These are phyloP conservation scores for Ophiodon elongatus DNA, from an alignment of 2,113 vertebrate genomes.

Conservation along the genomic window DNA sequence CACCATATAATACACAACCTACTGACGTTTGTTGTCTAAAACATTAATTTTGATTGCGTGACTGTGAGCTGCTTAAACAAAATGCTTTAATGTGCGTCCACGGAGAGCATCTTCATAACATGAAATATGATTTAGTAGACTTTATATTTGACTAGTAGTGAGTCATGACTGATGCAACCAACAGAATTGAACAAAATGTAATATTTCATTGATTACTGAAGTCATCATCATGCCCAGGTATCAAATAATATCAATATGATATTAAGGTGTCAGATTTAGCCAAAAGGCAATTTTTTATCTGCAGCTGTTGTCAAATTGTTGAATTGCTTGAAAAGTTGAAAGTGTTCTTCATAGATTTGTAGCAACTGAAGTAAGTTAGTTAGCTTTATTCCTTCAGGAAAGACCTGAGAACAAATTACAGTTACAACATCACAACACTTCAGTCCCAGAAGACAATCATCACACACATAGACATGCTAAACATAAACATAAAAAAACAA, in stretches of 20 bases:
- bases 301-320: not conserved
- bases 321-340: not conserved
- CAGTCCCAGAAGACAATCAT: not conserved
- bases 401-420: not conserved
- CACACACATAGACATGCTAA: not conserved
- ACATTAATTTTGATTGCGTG: not conserved
- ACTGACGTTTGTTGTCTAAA: not conserved
- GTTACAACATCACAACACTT: not conserved
- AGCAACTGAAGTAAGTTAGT: not conserved
- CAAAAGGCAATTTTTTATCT: not conserved
- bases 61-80: slow-evolving; percentile 1
- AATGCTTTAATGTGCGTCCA: not conserved
- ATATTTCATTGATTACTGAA: too few species aligned
- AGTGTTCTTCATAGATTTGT: not conserved
- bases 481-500: not conserved
- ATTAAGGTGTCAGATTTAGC: not conserved
- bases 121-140: not conserved
- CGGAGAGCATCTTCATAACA: not conserved
- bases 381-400: not conserved
- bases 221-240: not conserved
- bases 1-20: not conserved
- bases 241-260: not conserved
- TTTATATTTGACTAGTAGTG: not conserved
- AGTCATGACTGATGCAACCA: too few species aligned
- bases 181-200: too few species aligned